Evolutionary conservation across 1,140 invertebrate species (phyloP), one percentile per base, ranked within the genome.

Genomic region (Cydia fagiglandana): DNA sequence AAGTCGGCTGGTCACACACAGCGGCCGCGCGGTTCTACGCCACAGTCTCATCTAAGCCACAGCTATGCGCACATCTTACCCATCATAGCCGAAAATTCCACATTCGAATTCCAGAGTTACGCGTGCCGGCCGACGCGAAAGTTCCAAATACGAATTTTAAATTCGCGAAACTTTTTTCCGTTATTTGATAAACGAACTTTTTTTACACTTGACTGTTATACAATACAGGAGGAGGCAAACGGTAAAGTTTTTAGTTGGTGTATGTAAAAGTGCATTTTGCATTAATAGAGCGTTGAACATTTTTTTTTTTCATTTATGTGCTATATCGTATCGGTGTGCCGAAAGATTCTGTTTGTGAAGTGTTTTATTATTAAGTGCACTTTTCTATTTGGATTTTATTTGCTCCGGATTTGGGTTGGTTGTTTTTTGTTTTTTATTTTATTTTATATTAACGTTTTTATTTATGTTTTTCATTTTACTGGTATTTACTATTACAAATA

Each of bases 11-110:
- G 87, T 86, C 86, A 89, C 85, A 88, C 86, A 85, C 86, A 84
- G 84, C 84, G 86, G 84, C 83, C 81, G 83, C 84, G 85, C 88
- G 83, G 86, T 84, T 88, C 82, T 84, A 84, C 84, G 86, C 87
- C 88, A 92, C 91, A 92, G 91, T 92, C 91, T 90, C 89, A 88
- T 92, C 89, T 92, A 92, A 92, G 85, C 91, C 87, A 87, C 87
- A 88, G 91, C 89, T 92, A 92, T 92, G 91, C 87, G 91, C 86
- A 86, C 91, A 92, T 92, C 91, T 83, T 91, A 89, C 91, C 91
- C 84, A 87, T 86, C 84, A 90, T 91, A 92, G 86, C 87, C 89
- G 87, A 91, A 90, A 90, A 86, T 89, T 86, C 85, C 86, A 83
- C 84, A 86, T 84, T 85, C 87, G 81, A 82, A 82, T 81, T 84